Evolutionary conservation across 2,797 vertebrate genomes (phyloP), one percentile per base, ranked within the genome.

Genomic region (Kryptopterus vitreolus): DNA sequence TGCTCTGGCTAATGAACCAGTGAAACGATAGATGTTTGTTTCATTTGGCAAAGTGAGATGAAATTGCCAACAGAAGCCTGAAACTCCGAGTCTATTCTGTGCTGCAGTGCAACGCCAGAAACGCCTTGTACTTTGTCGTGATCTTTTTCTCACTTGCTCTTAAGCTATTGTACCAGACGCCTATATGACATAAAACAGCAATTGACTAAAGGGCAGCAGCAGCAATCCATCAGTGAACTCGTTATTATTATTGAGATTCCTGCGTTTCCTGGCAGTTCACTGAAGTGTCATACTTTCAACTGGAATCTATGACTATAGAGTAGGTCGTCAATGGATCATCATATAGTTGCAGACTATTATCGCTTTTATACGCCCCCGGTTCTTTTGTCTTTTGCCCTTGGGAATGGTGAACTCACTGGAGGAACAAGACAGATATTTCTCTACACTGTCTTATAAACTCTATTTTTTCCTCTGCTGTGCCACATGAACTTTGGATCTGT

Each of bases 201-300:
- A 87, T 88, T 85, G 85, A 85, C 81, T 72, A 88, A 89, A 90
- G 88, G 90, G 91, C 87, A 89, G 53, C 58, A 55, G n/a, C 65
- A 13, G 38, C 52, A 58, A 68, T 82, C 58, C 18, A 43, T 83
- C 79, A 77, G 11, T 15, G 11, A 70, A 65, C 31, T 69, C 7
- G 29, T 52, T 48, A 77, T 83, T 50, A 57, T 72, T 75, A 76
- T n/a, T 76, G 46, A 46, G 57, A 66, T 79, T 84, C 50, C 59
- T 48, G 31, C 22, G 26, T 29, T 61, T 62, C 43, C 73, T 65
- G 48, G 18, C 68, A 9, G 71, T 59, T 76, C 53, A 69, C 66
- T 69, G 38, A 35, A 76, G 53, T 76, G 63, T 35, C 24, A 8
- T 55, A 38, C 55, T 50, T 52, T 62, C 26, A 63, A 2, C 50